Percentiles rank a stretch among this genome's conserved stretches.
These are phyloP conservation scores for Zonitis immaculata DNA, from an alignment of 2,888 invertebrate genomes.

Conservation along the genomic window DNA sequence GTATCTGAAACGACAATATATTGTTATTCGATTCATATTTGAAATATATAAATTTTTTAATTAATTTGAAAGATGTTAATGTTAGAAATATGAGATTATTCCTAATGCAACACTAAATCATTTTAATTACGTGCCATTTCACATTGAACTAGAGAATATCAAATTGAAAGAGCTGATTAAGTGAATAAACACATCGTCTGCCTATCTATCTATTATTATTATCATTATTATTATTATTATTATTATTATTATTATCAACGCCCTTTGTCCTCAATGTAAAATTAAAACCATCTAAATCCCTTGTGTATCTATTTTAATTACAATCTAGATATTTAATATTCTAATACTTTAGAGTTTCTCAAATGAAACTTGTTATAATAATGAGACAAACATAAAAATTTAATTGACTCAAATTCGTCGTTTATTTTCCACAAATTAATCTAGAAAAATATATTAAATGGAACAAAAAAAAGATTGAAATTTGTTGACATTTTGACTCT, in stretches of 20 bases:
- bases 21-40: too few species aligned
- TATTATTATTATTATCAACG: too few species aligned
- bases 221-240: too few species aligned
- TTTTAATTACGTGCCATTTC: not conserved
- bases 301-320: not conserved
- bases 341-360: not conserved
- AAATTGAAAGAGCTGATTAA: not conserved
- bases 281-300: not conserved
- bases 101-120: not conserved
- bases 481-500: too few species aligned
- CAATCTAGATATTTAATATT: not conserved
- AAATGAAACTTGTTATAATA: too few species aligned
- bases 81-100: too few species aligned
- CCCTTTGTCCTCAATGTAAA: not conserved
- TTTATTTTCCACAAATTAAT: not conserved
- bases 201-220: too few species aligned
- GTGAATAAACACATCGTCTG: not conserved
- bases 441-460: too few species aligned
- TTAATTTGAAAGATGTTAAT: too few species aligned
- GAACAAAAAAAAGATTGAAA: too few species aligned
- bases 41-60: too few species aligned
- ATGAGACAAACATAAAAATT: not conserved
- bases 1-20: too few species aligned
- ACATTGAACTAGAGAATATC: not conserved
- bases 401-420: not conserved